Evolutionary conservation across 1,140 invertebrate genomes (phyloP).

Genomic region (Drosophila gunungcola): DNA sequence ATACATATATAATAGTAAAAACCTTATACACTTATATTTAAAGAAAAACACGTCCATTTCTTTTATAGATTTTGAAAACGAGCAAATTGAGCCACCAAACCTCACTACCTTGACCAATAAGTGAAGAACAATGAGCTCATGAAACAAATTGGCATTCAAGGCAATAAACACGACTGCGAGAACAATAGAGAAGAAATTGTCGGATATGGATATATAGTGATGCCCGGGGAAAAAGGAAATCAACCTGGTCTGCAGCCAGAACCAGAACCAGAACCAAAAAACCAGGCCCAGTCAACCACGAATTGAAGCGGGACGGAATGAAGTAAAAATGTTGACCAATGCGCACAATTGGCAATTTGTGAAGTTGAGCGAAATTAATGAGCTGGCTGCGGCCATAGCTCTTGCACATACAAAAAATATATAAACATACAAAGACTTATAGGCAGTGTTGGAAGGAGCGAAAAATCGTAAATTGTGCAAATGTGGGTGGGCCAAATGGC

Average conservation of each 20-base stretch:
- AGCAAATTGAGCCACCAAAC: neutral
- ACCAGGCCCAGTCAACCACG: slow-evolving; percentile 43
- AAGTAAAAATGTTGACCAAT: slow-evolving; percentile 78
- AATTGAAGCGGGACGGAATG: slow-evolving; percentile 38
- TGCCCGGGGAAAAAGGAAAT: slow-evolving; percentile 21
- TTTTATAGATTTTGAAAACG: too few species aligned
- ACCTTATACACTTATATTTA: too few species aligned
- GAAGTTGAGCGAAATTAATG: slow-evolving; percentile 83
- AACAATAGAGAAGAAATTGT: slow-evolving; percentile 70
- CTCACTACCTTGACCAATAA: slow-evolving; percentile 37
- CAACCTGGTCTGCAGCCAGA: slow-evolving; percentile 23
- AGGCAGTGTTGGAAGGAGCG: slow-evolving; percentile 1
- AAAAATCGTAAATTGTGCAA: slow-evolving; percentile 36
- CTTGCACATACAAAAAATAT: slow-evolving; percentile 31
- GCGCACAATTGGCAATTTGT: slow-evolving; percentile 82
- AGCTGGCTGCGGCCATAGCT: slow-evolving; percentile 51
- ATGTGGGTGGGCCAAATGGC: slow-evolving; percentile 50
- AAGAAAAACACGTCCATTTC: too few species aligned
- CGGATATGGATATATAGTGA: slow-evolving; percentile 30
- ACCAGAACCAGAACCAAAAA: slow-evolving; percentile 11
- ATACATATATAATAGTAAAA: too few species aligned
- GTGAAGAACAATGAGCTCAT: slow-evolving; percentile 64
- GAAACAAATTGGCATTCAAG: slow-evolving; percentile 76
- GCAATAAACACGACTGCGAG: slow-evolving; percentile 76
- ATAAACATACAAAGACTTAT: slow-evolving; percentile 13